Base-by-base conservation (phyloP, 2,888 invertebrate species). In the Protodeltote pygarga region DNA sequence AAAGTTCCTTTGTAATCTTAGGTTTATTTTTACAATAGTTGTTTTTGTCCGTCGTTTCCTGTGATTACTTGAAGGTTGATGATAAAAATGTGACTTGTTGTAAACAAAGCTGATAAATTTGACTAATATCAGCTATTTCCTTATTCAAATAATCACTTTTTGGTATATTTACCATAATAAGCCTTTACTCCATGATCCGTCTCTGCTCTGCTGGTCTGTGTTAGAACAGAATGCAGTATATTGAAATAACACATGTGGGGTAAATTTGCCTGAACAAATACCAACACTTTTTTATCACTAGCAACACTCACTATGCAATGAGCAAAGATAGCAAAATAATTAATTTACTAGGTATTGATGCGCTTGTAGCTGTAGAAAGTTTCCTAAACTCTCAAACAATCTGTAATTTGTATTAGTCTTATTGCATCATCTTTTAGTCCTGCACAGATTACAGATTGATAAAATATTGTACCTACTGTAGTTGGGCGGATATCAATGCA, bases 21-120 rank as follows among this genome's bases (percentile, higher is more conserved):
- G 13, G 33, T 45, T 35, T 24, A 28, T 33, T 24, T 35, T 28
- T 6, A 13, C 5, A 9, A 2, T 6, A 11, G 17, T 53, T 49
- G 33, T 24, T 41, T 31, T 14, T 29, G 28, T 47, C 38, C 5
- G 17, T 32, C 37, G 5, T 47, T 62, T 62, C 47, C 47, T 41
- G 46, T 42, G 24, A 62, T 38, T 41, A 42, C 32, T 39, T 40
- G 53, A 49, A 65, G 60, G 46, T 28, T 53, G 20, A 9, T 38
- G 42, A 50, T 59, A 58, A 52, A 57, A 55, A 42, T 37, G 3
- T 25, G 5, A 37, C 24, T 37, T 45, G n/a, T 28, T 31, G 53
- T 65, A 65, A 71, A 71, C 49, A 65, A 38, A 38, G 23, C 17
- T 46, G 33, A 46, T 46, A 37, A 29, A 17, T 21, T 8, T 20